Evolutionary conservation across 1,140 invertebrate genomes (phyloP).

Genomic region (Aphelinus atriplicis): DNA sequence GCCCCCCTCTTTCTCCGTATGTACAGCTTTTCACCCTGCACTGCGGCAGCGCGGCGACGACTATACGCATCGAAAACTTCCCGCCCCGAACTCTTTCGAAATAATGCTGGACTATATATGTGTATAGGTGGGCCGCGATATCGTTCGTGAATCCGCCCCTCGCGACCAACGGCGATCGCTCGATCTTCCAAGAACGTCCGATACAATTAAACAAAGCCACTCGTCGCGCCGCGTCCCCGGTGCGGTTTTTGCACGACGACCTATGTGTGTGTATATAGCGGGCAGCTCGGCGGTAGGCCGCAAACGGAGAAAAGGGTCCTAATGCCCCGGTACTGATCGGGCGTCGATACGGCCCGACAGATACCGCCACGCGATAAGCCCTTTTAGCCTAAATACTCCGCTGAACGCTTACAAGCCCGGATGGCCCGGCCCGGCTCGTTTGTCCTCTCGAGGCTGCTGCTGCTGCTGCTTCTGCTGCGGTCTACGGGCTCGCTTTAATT

Average conservation of each 20-base stretch:
- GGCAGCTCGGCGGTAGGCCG: constrained; percentile 46
- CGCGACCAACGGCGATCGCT: too few species aligned
- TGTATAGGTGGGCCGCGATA: too few species aligned
- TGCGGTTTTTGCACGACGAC: too few species aligned
- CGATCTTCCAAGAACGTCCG: neutral
- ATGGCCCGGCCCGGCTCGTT: constrained; percentile 25
- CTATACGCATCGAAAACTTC: too few species aligned
- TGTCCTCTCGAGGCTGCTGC: neutral
- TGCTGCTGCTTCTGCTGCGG: too few species aligned
- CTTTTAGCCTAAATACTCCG: constrained; percentile 54
- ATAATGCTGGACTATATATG: too few species aligned
- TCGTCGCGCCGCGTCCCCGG: neutral
- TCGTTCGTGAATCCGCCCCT: too few species aligned
- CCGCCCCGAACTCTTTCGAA: too few species aligned
- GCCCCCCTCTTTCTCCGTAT: neutral
- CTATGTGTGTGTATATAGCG: too few species aligned
- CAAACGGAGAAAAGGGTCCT: constrained; percentile 52
- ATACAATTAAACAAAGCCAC: neutral
- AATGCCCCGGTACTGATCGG: constrained; percentile 51
- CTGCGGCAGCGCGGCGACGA: too few species aligned
- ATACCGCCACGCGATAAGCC: constrained; percentile 53
- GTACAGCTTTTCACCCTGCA: too few species aligned
- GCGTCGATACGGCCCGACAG: constrained; percentile 48
- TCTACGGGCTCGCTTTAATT: too few species aligned
- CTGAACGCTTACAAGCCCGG: constrained; percentile 29